phyloP scores from a whole-genome alignment of 2,888 invertebrate genomes.

The Laothoe populi region DNA sequence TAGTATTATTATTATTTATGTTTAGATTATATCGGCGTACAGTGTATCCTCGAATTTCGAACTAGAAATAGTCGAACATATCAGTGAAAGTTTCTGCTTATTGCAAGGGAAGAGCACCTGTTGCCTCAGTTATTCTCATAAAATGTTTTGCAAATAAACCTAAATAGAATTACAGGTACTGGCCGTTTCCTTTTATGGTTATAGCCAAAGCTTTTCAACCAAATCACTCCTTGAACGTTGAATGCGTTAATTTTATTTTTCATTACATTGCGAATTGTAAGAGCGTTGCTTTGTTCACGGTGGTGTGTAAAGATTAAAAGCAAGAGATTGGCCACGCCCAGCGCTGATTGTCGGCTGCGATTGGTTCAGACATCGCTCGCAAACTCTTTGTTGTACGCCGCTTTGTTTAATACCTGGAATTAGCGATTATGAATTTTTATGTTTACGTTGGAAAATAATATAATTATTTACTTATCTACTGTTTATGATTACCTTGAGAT shows the following conservation, averaged over 20 bases:
- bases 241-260: slow-evolving; percentile 27
- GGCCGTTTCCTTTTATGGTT: slow-evolving; percentile 20
- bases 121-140: slow-evolving; percentile 21
- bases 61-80: slow-evolving; percentile 5
- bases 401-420: slow-evolving; percentile 72
- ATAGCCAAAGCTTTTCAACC: slow-evolving; percentile 19
- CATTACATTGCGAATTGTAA: slow-evolving; percentile 60
- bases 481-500: background rate
- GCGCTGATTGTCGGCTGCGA: slow-evolving; percentile 59
- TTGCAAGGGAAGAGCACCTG: slow-evolving; percentile 10
- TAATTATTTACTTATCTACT: background rate
- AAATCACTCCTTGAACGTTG: slow-evolving; percentile 23
- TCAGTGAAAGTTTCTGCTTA: background rate
- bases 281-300: slow-evolving; percentile 66
- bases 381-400: slow-evolving; percentile 69
- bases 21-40: background rate
- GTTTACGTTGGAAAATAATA: background rate
- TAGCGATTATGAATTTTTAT: slow-evolving; percentile 53
- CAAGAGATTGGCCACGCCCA: slow-evolving; percentile 72
- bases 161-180: slow-evolving; percentile 23
- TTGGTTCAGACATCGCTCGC: slow-evolving; percentile 58
- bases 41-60: background rate
- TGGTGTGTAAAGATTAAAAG: slow-evolving; percentile 64
- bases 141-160: slow-evolving; percentile 22
- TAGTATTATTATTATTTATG: too few species aligned